Evolutionary conservation across 37 sponge, comb jelly and placozoan genomes (phyloP).

Genomic region (Hormiphora californensis): DNA sequence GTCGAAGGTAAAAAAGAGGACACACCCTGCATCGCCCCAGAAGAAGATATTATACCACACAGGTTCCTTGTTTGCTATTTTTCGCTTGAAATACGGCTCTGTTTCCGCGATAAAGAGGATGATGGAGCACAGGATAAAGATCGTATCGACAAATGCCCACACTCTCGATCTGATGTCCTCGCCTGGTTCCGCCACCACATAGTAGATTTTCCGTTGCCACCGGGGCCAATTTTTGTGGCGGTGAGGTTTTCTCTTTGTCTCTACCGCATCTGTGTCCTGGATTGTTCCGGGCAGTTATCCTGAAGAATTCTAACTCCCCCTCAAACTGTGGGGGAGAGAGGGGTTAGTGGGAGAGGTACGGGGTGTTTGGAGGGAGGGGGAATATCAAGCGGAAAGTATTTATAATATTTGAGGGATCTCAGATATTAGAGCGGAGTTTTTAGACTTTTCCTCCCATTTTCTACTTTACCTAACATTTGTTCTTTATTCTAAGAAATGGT

Average conservation of each 20-base stretch:
- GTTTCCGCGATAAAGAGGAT: constrained; percentile 48
- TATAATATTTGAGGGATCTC: no score
- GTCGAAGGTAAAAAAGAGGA: constrained; percentile 23
- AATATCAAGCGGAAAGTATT: no score
- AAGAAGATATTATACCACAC: constrained; percentile 40
- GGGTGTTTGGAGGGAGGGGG: no score
- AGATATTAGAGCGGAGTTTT: no score
- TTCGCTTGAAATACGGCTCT: constrained; percentile 34
- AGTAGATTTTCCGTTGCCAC: constrained; percentile 50
- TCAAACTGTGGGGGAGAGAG: constrained; percentile 52
- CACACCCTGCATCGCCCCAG: constrained; percentile 54
- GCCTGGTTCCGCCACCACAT: constrained; percentile 38
- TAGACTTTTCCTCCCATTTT: no score
- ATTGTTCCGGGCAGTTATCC: constrained; percentile 31
- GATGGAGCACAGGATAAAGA: constrained; percentile 47
- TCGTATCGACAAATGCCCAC: constrained; percentile 31
- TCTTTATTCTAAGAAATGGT: no score
- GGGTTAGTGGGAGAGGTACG: no score
- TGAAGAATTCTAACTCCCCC: constrained; percentile 18
- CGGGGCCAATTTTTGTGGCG: constrained; percentile 23
- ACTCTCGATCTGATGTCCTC: constrained; percentile 51
- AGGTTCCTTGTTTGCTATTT: not conserved
- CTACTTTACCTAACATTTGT: no score
- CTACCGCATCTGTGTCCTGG: not conserved
- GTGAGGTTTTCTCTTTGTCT: not conserved